Percentiles rank a stretch among this genome's conserved stretches.
Conservation (phyloP, 2,888 invertebrate genomes). For the Harmothoe impar region DNA sequence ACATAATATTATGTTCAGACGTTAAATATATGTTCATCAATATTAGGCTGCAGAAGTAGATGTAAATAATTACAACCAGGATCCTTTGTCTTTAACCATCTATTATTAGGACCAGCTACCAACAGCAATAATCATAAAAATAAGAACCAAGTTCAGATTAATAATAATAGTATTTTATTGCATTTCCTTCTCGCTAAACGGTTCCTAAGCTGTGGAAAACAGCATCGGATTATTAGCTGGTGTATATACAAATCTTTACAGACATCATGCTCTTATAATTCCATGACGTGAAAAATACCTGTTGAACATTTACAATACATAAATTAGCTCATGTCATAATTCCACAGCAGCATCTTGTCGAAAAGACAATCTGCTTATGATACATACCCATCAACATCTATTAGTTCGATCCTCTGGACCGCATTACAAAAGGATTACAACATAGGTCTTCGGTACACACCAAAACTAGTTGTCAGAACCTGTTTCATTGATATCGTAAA, state of each 20-base stretch:
- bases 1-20: too few species aligned
- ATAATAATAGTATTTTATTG: constrained; percentile 56
- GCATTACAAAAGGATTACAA: constrained; percentile 29
- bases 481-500: neutral
- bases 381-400: neutral
- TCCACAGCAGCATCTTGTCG: neutral
- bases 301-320: constrained; percentile 48
- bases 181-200: constrained; percentile 40
- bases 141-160: neutral
- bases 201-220: constrained; percentile 29
- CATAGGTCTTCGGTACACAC: neutral
- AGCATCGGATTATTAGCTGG: neutral
- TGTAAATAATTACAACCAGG: too few species aligned
- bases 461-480: neutral
- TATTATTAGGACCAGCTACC: too few species aligned
- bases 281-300: constrained; percentile 49
- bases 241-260: constrained; percentile 48
- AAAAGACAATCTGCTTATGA: neutral
- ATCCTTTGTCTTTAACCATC: too few species aligned
- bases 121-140: neutral
- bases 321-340: constrained; percentile 2
- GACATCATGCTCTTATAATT: constrained; percentile 26
- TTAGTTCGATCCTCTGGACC: constrained; percentile 13
- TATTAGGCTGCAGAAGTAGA: too few species aligned
- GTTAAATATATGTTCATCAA: too few species aligned